Base-by-base conservation (phyloP, 2,113 vertebrate species). In the Indri indri region DNA sequence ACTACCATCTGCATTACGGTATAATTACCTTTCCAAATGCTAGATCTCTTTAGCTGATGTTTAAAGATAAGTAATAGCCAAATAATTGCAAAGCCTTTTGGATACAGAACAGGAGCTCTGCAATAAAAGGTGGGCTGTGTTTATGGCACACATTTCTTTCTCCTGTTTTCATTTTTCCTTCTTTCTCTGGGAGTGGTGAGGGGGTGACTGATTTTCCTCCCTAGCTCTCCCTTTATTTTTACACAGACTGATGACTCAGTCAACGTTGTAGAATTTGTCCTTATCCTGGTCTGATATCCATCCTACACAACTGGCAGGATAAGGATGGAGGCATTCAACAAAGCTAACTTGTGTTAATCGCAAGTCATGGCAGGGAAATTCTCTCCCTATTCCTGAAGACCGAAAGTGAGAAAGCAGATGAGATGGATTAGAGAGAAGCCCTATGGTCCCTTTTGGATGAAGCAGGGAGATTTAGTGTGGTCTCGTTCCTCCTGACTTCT, bases 1-100 rank as follows among this genome's bases (percentile, higher is more conserved):
- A 98, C 98, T 98, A 96, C 98, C 98, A 98, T 98, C 98, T 98
- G 98, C 98, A 98, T 99, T 98, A 98, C 45, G 90, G 97, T 98
- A 98, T 98, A 99, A 99, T 98, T 98, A 98, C 98, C 98, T 98
- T 98, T 98, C 98, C 98, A 97, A 99, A 98, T 95, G 96, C 97
- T 98, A 95, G 83, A 98, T 98, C 97, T 98, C 97, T 98, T 98
- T 98, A 98, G 96, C 97, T 98, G 98, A 99, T 98, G 97, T 98
- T 98, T 98, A 98, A 99, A 98, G 98, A 97, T 98, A 98, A 98
- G 98, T 98, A 98, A 98, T 98, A 97, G 98, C 97, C 97, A 98
- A 98, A 97, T 98, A 97, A 98, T 98, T 98, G 97, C 96, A 92
- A 98, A 98, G 96, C 98, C 95, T 54, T 98, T 97, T 61, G 93